Evolutionary conservation across 2,797 vertebrate species (phyloP), one percentile per base, ranked within the genome.

Genomic region (Acanthurus leucopareius): DNA sequence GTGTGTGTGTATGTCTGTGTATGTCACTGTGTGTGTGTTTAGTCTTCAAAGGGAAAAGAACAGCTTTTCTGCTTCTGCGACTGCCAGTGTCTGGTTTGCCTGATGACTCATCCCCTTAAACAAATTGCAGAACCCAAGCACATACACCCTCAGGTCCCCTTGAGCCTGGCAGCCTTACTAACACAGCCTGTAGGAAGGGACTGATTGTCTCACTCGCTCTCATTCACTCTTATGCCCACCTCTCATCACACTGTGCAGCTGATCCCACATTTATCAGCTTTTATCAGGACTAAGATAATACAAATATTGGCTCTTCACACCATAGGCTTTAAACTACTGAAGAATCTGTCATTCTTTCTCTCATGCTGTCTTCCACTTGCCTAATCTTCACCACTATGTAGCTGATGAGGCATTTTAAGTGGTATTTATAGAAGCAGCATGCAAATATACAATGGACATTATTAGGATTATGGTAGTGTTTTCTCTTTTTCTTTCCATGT

Each of bases 81-180:
- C 66, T 85, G 42, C 35, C 74, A 63, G 73, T 25, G 79, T 88
- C 88, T 89, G 90, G 67, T 82, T 79, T 69, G 68, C 75, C 40
- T 52, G 83, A 88, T 91, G 91, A 93, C 79, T 89, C 91, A 91
- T 79, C 32, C 76, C 64, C 20, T 64, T 79, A 64, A 85, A 88
- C 77, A 86, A 84, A 87, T 82, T 78, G 69, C 79, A 69, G 85
- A 73, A 68, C 73, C 17, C 9, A 8, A 75, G 53, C 79, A 69
- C 77, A 66, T 1, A 45, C 75, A 74, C 80, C 68, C 85, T 79
- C 61, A 4, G 71, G 69, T 82, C 75, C 74, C 74, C 69, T 82
- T 79, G 74, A 81, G 85, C 79, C 82, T 78, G 70, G 74, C 77
- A 70, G 48, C 68, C 56, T 56, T n/a, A 40, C 52, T 83, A 45